Evolutionary conservation across 2,888 invertebrate species (phyloP), one percentile per base, ranked within the genome.

Genomic region (Pheosia gnoma): DNA sequence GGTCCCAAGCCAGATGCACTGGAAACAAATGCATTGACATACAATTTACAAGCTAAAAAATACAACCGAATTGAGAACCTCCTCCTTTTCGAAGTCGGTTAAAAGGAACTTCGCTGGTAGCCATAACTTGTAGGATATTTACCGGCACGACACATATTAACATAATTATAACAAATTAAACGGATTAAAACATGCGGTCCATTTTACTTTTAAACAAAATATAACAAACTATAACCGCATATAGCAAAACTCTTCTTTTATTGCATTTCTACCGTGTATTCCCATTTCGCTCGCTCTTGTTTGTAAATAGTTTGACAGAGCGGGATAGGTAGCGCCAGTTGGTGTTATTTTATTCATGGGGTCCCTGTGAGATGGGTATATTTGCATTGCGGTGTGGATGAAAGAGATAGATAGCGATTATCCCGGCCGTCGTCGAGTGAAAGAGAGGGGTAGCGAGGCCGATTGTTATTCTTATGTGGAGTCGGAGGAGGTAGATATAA

Each of bases 331-430:
- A 85, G 81, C 75, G 77, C 74, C 79, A 80, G 81, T 80, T 80
- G 77, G 81, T 80, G 79, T 86, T 89, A 85, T 87, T 88, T 90
- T 90, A 89, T 90, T 90, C 86, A 90, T 87, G 86, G 83, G 85
- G 78, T 80, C 78, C 64, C 80, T 78, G 67, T 62, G 82, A 86
- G 87, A 90, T 80, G 80, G 88, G 71, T 71, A 78, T 79, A 87
- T 75, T 74, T 67, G 74, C 72, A 74, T 72, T 71, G 77, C 76
- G 68, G 81, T 74, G 80, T 60, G 87, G 76, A 78, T 80, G 84
- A 86, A 78, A 81, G 80, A 82, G 89, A 90, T 74, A 76, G 82
- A 67, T 62, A 65, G 72, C 67, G 66, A 72, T 81, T 75, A 81
- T 82, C 82, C 81, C 81, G 83, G 79, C 83, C 86, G 83, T 77